Conservation (phyloP, 2,797 vertebrate genomes). For the Spondyliosoma cantharus region DNA sequence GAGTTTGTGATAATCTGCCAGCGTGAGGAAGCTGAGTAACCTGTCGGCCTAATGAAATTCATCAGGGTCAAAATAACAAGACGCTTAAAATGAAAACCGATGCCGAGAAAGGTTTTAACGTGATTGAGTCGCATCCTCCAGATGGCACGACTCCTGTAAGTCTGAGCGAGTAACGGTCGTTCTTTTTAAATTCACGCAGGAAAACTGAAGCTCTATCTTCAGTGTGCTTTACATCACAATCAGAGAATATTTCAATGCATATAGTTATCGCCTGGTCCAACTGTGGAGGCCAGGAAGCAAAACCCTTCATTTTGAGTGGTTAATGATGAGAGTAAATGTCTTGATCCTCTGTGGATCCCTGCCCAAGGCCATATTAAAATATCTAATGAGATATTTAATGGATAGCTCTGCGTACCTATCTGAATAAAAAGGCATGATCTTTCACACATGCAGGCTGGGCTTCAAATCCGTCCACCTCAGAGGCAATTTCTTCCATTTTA, state of each 20-base stretch:
- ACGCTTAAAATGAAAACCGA: constrained; percentile 20
- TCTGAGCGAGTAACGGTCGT: constrained; percentile 3
- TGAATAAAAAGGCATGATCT: constrained; percentile 4
- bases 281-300: constrained; percentile 26
- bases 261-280: constrained; percentile 20
- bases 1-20: constrained; percentile 19
- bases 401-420: constrained; percentile 26
- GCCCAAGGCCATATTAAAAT: constrained; percentile 35
- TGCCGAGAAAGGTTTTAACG: constrained; percentile 13
- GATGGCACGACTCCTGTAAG: background rate
- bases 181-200: background rate
- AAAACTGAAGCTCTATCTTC: background rate
- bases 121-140: constrained; percentile 1
- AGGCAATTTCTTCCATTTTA: constrained; percentile 25
- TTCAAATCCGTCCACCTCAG: constrained; percentile 16
- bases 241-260: background rate
- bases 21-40: constrained; percentile 3
- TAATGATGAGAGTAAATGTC: constrained; percentile 57
- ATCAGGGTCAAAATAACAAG: constrained; percentile 23
- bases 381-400: constrained; percentile 65
- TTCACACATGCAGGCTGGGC: background rate
- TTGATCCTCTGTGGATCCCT: constrained; percentile 32
- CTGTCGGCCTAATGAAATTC: constrained; percentile 25
- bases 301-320: constrained; percentile 29
- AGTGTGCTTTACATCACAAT: background rate